Percentiles rank a stretch among this genome's conserved stretches.
These are phyloP conservation scores for Drosophila aldrichi DNA, from an alignment of 2,888 invertebrate genomes.

Conservation along the genomic window DNA sequence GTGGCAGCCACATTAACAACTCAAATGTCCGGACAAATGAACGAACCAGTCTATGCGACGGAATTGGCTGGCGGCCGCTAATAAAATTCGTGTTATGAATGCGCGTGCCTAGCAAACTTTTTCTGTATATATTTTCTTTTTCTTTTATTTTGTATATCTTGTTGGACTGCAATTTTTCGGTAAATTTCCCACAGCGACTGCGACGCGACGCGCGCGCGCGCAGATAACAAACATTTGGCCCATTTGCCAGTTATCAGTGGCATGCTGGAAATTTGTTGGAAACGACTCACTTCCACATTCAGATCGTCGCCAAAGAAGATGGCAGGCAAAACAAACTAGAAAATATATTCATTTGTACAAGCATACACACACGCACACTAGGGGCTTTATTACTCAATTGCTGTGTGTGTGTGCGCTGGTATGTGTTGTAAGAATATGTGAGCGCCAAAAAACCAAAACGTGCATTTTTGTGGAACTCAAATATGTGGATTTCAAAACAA, in stretches of 20 bases:
- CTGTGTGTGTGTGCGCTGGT: slow-evolving; percentile 14
- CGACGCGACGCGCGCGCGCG: slow-evolving; percentile 9
- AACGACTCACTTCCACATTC: neutral
- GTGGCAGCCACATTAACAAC: slow-evolving; percentile 73
- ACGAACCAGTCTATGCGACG: slow-evolving; percentile 50
- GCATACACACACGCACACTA: slow-evolving; percentile 23
- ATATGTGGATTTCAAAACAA: slow-evolving; percentile 52
- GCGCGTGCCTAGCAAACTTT: slow-evolving; percentile 23
- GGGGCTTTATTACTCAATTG: slow-evolving; percentile 47
- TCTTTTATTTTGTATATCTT: slow-evolving; percentile 22
- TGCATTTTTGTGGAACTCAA: slow-evolving; percentile 63
- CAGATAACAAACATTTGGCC: slow-evolving; percentile 28
- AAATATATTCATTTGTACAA: slow-evolving; percentile 14
- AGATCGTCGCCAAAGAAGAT: slow-evolving; percentile 16
- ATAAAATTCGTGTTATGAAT: slow-evolving; percentile 21
- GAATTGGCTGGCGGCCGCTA: slow-evolving; percentile 32
- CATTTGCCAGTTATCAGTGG: slow-evolving; percentile 13
- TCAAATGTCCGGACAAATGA: slow-evolving; percentile 43
- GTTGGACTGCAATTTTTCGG: slow-evolving; percentile 63
- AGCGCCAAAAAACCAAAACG: slow-evolving; percentile 62
- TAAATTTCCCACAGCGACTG: slow-evolving; percentile 55
- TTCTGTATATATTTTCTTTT: slow-evolving; percentile 43
- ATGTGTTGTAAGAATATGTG: slow-evolving; percentile 45
- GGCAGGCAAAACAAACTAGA: slow-evolving; percentile 29
- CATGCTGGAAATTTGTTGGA: neutral